Evolutionary conservation across 2,113 vertebrate species (phyloP), one percentile per base, ranked within the genome.

Genomic region (Martes martes): DNA sequence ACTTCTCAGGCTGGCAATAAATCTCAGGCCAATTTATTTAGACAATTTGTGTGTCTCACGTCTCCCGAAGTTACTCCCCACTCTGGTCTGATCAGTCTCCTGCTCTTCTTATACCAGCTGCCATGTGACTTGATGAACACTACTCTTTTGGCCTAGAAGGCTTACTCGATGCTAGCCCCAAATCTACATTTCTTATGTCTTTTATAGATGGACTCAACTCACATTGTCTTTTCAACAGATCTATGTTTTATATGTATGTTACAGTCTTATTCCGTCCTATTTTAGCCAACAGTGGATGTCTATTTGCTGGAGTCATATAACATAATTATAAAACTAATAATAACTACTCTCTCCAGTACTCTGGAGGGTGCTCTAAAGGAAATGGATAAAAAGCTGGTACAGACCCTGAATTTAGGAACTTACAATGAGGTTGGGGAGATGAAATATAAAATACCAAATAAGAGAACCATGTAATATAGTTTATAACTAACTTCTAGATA

Each of bases 21-120:
- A 97, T 98, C 63, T 81, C 74, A 50, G 45, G 69, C 55, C 47
- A 80, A 89, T 94, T 97, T 97, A 95, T 97, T 97, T 97, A 95
- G 90, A 82, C 8, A 83, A 31, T 52, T 33, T 65, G 80, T 79
- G 84, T 92, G 61, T 95, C 84, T 98, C 47, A 39, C 50, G 50
- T 95, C 73, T 82, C 63, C 79, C 6, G 4, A 57, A 94, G 55
- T 73, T 84, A 80, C 55, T 89, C 57, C 28, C 14, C n/a, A 18
- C 57, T 94, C 57, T 9, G 11, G 61, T 80, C 92, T 71, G 23
- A 52, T 9, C 23, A 3, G 57, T 76, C 28, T 90, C 57, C 18
- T 24, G 9, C 4, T 94, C 52, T 76, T 81, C 33, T 83, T 80
- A n/a, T n/a, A 16, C 26, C 92, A 15, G 13, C 89, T 91, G 33